Evolutionary conservation across 2,113 vertebrate genomes (phyloP), one percentile per base, ranked within the genome.

Genomic region (Spheniscus mendiculus): DNA sequence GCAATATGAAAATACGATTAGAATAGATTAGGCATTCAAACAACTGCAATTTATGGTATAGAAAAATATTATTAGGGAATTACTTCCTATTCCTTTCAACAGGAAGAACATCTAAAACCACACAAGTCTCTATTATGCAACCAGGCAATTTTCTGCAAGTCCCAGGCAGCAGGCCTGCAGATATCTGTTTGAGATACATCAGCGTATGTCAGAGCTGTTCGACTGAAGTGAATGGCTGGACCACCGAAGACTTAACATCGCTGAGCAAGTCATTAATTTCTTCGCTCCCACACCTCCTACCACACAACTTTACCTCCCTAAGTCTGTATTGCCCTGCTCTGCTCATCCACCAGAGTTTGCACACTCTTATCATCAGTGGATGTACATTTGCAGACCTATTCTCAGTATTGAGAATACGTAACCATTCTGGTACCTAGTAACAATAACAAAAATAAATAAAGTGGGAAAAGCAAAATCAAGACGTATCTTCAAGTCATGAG

Each of bases 1-100:
- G 42, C 29, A 16, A 32, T 11, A 42, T 1, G 0, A 65, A 86
- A 86, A 63, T 21, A 38, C 0, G 0, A 81, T 71, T 44, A 61
- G 29, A 85, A 32, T 10, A 62, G 25, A 89, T 9, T 20, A 69
- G 10, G 29, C 34, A 85, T 69, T 63, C 47, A 76, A 85, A 78
- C 11, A 59, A 3, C 47, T 76, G 47, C 23, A 47, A 69, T 79
- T 36, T 15, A 53, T 29, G 19, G 30, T 19, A 40, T 0, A 72
- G 42, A 59, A 71, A 69, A 67, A 66, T 15, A 44, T 45, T 38
- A 62, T 12, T 44, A 34, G 21, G n/a, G 14, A 58, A 76, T 29
- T 45, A 26, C 47, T 70, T 84, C 47, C 26, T 55, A 22, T 74
- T 92, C 38, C 23, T 85, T 72, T 52, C 52, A 74, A 40, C 15